A percentile compares a stretch with the other conserved stretches of the same genome.
phyloP scores from a whole-genome alignment of 2,888 invertebrate genomes.

The Plutella xylostella region DNA sequence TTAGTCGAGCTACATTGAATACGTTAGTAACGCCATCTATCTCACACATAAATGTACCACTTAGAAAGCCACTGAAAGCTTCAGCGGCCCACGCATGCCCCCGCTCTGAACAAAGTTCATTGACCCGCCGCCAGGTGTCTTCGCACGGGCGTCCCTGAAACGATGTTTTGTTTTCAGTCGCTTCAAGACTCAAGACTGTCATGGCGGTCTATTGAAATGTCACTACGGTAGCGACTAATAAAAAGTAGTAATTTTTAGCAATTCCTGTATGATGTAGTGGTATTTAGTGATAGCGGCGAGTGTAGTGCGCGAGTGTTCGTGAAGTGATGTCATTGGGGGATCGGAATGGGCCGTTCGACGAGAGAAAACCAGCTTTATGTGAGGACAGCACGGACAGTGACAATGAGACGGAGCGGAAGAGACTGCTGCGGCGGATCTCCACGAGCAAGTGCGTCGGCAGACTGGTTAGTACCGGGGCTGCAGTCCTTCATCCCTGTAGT shows the following conservation, averaged over 20 bases:
- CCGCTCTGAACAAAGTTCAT: constrained; percentile 20
- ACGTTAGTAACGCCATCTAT: not conserved
- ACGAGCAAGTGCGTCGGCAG: constrained; percentile 86
- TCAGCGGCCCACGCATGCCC: not conserved
- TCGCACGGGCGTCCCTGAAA: constrained; percentile 22
- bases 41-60: not conserved
- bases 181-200: constrained; percentile 39
- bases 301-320: constrained; percentile 41
- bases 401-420: constrained; percentile 83
- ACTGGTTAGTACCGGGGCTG: constrained; percentile 75
- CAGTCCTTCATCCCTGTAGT: too few species aligned
- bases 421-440: constrained; percentile 82
- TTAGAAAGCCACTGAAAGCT: not conserved
- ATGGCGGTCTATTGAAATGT: constrained; percentile 63
- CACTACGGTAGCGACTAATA: constrained; percentile 47
- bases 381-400: constrained; percentile 80
- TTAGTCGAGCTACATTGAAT: not conserved
- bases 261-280: constrained; percentile 63
- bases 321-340: constrained; percentile 57
- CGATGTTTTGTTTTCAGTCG: constrained; percentile 66
- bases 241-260: constrained; percentile 42
- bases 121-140: constrained; percentile 29
- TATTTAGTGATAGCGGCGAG: constrained; percentile 45
- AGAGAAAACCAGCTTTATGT: constrained; percentile 40
- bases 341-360: constrained; percentile 33